Evolutionary conservation across 1,140 invertebrate species (phyloP), one percentile per base, ranked within the genome.

Genomic region (Agrypnia vestita): DNA sequence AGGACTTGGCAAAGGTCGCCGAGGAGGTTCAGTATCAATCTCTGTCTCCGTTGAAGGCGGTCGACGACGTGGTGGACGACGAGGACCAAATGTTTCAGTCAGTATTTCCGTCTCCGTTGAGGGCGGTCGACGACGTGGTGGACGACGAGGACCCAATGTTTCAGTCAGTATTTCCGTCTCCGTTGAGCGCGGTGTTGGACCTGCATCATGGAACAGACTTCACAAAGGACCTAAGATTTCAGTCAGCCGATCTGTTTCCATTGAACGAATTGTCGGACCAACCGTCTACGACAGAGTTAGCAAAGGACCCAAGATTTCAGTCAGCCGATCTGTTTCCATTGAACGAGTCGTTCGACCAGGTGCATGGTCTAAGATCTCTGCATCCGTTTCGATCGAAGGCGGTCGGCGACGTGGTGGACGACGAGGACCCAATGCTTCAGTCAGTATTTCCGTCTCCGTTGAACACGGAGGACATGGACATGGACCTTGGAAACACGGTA

Each of bases 341-440:
- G 71, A 74, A 44, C 44, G 71, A 3, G 6, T 12, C 11, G 13
- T 51, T 9, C 19, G 8, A 51, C 4, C 17, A 15, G 71, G 71
- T 17, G 49, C 51, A 35, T 35, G 25, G 51, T 13, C 25, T 35
- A 35, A 35, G 25, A 6, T 35, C 25, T 35, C 25, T 35, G 13
- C 8, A 7, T 74, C 44, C 21, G 49, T 44, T 4, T 43, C 19
- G 4, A 11, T 44, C 71, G 71, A 53, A 49, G 49, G 71, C 3
- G 1, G 25, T 35, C 25, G 6, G 6, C 1, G 59, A 21, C 53
- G 67, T 21, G 8, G 21, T 19, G 62, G 73, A 13, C 73, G 47
- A 74, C 0, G n/a, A 7, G 61, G 74, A 69, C 62, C 51, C 15
- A n/a, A 21, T 15, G 59, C 56, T 35, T 25, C n/a, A 51, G 43